These are phyloP conservation scores for Halichoeres trimaculatus DNA, from an alignment of 2,113 vertebrate species.

Conservation along the genomic window DNA sequence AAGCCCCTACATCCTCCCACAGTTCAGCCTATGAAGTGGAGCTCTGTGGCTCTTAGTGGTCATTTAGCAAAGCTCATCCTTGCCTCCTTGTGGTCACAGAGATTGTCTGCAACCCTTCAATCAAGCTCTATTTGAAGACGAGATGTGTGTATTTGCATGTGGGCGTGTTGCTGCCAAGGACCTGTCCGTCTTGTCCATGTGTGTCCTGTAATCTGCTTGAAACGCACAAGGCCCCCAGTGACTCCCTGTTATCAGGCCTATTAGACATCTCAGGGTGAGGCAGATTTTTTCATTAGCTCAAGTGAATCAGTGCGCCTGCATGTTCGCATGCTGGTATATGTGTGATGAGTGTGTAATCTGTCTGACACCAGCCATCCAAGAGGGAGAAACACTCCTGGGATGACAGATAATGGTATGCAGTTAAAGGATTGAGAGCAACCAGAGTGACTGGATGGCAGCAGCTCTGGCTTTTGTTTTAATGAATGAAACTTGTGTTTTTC, in stretches of 20 bases:
- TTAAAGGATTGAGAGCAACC: constrained; percentile 36
- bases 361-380: constrained; percentile 75
- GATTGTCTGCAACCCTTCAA: constrained; percentile 21
- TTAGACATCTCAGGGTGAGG: constrained; percentile 75
- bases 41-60: constrained; percentile 1
- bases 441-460: constrained; percentile 30
- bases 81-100: constrained; percentile 87
- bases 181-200: constrained; percentile 72
- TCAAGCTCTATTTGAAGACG: neutral
- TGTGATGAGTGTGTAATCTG: constrained; percentile 78
- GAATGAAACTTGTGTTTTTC: constrained; percentile 23
- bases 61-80: constrained; percentile 81
- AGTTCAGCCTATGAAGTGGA: constrained; percentile 35
- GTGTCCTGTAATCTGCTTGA: constrained; percentile 81
- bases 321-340: constrained; percentile 15
- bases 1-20: constrained; percentile 33
- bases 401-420: constrained; percentile 55
- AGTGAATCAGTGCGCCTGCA: constrained; percentile 57
- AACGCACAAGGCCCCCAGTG: constrained; percentile 73
- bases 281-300: constrained; percentile 81
- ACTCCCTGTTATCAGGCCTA: constrained; percentile 80
- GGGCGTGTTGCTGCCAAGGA: constrained; percentile 62
- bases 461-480: constrained; percentile 19
- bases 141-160: constrained; percentile 42
- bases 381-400: constrained; percentile 63